Percentiles rank a stretch among this genome's conserved stretches.
phyloP scores from a whole-genome alignment of 1,140 invertebrate genomes.

The Zaprionus inermis region DNA sequence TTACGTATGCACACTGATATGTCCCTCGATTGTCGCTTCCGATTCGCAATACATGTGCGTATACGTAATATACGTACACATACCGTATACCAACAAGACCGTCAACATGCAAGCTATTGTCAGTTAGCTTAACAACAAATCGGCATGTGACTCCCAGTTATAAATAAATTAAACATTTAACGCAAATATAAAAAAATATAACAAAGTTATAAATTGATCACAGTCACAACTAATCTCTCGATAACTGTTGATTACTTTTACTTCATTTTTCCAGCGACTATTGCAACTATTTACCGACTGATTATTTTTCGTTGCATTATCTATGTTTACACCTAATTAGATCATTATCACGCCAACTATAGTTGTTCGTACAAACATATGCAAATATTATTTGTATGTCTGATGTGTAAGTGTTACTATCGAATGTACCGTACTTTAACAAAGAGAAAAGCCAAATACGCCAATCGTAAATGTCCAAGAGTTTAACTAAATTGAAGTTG shows the following conservation, averaged over 20 bases:
- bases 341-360: conserved; percentile 31
- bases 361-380: conserved; percentile 14
- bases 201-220: conserved; percentile 57
- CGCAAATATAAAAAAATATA: conserved; percentile 54
- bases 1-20: not conserved
- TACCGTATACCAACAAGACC: too few relatives aligned
- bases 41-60: not conserved
- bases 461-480: conserved; percentile 61
- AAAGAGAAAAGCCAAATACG: conserved; percentile 44
- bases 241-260: conserved; percentile 28
- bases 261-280: conserved; percentile 34
- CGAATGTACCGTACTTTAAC: conserved; percentile 7
- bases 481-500: conserved; percentile 30
- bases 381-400: conserved; percentile 26
- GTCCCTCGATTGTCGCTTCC: not conserved
- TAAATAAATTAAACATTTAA: conserved; percentile 56
- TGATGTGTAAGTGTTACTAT: conserved; percentile 31
- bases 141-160: conserved; percentile 68
- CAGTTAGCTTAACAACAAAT: conserved; percentile 57
- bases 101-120: conserved; percentile 33
- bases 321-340: conserved; percentile 23
- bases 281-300: conserved; percentile 40
- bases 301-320: conserved; percentile 52
- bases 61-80: not conserved
- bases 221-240: conserved; percentile 33